A percentile compares a stretch with the other conserved stretches of the same genome.
Evolutionary conservation across 2,113 vertebrate species (phyloP).

Genomic region (Nyctereutes procyonoides): DNA sequence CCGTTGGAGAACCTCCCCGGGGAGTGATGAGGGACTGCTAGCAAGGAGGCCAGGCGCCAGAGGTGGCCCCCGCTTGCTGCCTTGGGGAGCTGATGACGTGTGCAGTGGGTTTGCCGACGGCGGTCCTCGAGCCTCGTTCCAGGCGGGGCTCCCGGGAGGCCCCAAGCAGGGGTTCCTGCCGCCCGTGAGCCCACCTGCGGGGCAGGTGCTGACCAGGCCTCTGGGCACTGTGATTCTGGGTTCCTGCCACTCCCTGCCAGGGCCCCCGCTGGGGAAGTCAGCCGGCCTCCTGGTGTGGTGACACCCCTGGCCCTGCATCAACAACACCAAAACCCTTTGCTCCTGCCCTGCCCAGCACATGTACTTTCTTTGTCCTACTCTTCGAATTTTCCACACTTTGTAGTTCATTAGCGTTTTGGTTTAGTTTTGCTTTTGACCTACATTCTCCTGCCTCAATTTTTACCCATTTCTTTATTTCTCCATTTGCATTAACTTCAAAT

Average conservation of each 20-base stretch:
- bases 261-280: neutral
- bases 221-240: neutral
- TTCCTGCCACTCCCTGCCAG: neutral
- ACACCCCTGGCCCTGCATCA: neutral
- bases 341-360: no score
- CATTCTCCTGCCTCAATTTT: neutral
- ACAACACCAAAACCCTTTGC: neutral
- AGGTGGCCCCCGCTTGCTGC: no score
- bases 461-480: neutral
- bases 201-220: neutral
- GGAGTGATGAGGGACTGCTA: neutral
- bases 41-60: fast-evolving
- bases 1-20: neutral
- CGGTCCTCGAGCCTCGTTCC: neutral
- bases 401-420: neutral
- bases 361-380: neutral
- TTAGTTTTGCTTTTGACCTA: neutral
- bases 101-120: fast-evolving
- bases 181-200: fast-evolving
- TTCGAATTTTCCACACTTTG: neutral
- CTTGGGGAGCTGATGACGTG: neutral
- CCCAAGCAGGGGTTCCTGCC: neutral
- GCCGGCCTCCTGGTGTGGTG: no score
- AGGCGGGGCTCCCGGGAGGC: neutral
- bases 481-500: neutral